A percentile compares a stretch with the other conserved stretches of the same genome.
These are phyloP conservation scores for Cinara cedri DNA, from an alignment of 2,888 invertebrate species.

Conservation along the genomic window DNA sequence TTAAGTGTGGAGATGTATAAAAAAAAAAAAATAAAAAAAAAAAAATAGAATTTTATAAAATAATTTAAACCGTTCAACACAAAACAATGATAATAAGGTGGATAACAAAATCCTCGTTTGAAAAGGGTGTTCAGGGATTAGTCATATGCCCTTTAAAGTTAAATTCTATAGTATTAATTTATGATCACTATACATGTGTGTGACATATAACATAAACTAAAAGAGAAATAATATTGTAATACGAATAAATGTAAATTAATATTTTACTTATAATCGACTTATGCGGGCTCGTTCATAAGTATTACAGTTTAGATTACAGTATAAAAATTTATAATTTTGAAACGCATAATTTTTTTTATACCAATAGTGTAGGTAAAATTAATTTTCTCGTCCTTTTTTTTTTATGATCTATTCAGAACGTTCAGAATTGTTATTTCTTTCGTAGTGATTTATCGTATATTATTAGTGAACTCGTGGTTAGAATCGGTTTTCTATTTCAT, in stretches of 20 bases:
- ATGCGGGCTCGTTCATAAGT: neutral
- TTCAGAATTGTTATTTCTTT: too few relatives aligned
- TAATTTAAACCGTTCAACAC: neutral
- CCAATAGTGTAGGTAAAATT: too few relatives aligned
- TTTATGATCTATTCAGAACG: too few relatives aligned
- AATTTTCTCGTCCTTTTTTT: too few relatives aligned
- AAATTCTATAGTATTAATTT: slow-evolving; percentile 31
- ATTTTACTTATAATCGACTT: slow-evolving; percentile 33
- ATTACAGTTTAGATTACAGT: neutral
- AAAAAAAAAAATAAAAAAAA: neutral
- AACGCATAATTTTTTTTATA: neutral
- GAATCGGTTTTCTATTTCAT: too few relatives aligned
- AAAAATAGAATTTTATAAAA: slow-evolving; percentile 12
- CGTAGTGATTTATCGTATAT: too few relatives aligned
- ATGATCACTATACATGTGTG: slow-evolving; percentile 16
- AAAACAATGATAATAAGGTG: neutral
- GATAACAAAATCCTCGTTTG: slow-evolving; percentile 9
- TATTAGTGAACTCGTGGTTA: too few relatives aligned
- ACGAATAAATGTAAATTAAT: slow-evolving; percentile 19
- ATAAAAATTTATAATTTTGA: neutral
- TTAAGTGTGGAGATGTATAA: neutral
- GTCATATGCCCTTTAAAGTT: neutral
- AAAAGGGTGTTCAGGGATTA: slow-evolving; percentile 38
- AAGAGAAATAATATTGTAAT: slow-evolving; percentile 25
- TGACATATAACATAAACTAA: neutral